A percentile compares a stretch with the other conserved stretches of the same genome.
phyloP scores from a whole-genome alignment of 2,113 vertebrate species.

The Lasiurus borealis region DNA sequence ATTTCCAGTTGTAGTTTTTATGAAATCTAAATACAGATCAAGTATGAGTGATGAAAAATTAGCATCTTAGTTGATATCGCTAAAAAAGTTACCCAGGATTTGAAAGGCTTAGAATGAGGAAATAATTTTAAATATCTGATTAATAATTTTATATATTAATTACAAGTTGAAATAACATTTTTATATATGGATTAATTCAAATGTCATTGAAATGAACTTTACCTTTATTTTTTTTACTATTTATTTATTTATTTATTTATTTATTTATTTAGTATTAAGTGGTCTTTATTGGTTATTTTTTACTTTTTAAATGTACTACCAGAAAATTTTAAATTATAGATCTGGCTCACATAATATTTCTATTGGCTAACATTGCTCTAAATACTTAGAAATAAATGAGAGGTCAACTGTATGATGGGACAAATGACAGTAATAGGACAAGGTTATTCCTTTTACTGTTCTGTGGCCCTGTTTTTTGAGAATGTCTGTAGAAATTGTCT shows the following conservation, averaged over 20 bases:
- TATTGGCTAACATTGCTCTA: background rate
- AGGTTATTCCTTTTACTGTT: background rate
- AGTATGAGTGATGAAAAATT: background rate
- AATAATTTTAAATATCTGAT: background rate
- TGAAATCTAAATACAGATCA: background rate
- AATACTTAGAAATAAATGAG: background rate
- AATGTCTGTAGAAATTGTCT: background rate
- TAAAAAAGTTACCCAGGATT: background rate
- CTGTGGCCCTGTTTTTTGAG: background rate
- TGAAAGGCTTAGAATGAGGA: background rate
- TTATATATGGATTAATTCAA: background rate
- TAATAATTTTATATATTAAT: background rate
- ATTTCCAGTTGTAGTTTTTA: conserved; percentile 15
- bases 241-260: too few relatives aligned
- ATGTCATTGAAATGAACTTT: background rate
- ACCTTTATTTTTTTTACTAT: background rate
- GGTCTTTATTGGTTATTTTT: background rate
- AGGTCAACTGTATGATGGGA: background rate
- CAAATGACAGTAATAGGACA: background rate
- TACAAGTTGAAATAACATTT: background rate
- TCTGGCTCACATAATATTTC: background rate
- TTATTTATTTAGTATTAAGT: too few relatives aligned
- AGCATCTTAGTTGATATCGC: background rate
- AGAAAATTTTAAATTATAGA: conserved; percentile 8
- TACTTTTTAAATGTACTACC: background rate